These are phyloP conservation scores for Cichlasoma orientale DNA, from an alignment of 2,797 vertebrate genomes.

Conservation along the genomic window DNA sequence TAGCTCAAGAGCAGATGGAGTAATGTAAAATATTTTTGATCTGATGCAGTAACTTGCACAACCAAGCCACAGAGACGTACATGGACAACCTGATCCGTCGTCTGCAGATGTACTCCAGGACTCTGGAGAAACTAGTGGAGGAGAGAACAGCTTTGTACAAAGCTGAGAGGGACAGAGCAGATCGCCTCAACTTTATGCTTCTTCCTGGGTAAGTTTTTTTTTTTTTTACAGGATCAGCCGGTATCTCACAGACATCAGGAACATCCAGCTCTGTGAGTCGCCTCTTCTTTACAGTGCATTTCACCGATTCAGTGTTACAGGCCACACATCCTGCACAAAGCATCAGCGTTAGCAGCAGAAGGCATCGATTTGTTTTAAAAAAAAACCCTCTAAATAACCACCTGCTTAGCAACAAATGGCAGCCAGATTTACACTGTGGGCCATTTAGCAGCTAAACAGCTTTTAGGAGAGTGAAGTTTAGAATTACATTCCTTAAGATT, in stretches of 20 bases:
- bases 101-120: constrained; percentile 94
- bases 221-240: neutral
- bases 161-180: constrained; percentile 93
- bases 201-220: constrained; percentile 85
- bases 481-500: too few species aligned
- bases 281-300: accelerated
- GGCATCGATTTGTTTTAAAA: too few species aligned
- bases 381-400: too few species aligned
- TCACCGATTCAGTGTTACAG: neutral
- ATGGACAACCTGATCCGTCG: constrained; percentile 98
- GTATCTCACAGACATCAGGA: neutral
- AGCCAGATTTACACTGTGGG: too few species aligned
- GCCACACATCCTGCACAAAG: too few species aligned
- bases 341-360: too few species aligned
- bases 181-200: constrained; percentile 95
- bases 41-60: constrained; percentile 85
- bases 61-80: constrained; percentile 91
- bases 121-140: constrained; percentile 93
- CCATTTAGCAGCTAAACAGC: too few species aligned
- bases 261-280: neutral
- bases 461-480: too few species aligned
- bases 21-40: neutral
- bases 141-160: constrained; percentile 94
- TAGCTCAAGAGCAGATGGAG: neutral
- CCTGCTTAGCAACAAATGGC: too few species aligned